These are phyloP conservation scores for Piprites chloris DNA, from an alignment of 2,113 vertebrate species.

Conservation along the genomic window DNA sequence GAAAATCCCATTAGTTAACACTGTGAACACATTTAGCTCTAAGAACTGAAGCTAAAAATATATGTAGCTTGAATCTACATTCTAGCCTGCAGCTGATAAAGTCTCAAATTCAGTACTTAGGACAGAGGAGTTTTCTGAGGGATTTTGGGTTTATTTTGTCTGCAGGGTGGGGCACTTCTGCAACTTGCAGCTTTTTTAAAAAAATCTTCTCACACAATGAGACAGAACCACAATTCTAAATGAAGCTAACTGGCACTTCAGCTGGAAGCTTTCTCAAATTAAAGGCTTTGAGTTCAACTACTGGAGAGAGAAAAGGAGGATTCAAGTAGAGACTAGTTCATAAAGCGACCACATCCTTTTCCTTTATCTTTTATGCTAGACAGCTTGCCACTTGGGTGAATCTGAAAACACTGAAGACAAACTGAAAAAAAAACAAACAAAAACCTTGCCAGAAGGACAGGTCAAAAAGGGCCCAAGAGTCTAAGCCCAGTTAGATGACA, in stretches of 20 bases:
- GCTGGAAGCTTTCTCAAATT: slow-evolving; percentile 2
- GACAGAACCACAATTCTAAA: slow-evolving; percentile 2
- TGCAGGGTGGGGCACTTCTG: neutral
- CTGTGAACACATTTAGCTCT: neutral
- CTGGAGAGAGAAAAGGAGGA: slow-evolving; percentile 5
- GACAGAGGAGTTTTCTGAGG: slow-evolving; percentile 45
- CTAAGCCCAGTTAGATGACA: neutral
- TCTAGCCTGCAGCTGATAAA: slow-evolving; percentile 10
- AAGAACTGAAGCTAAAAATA: neutral
- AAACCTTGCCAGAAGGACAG: neutral
- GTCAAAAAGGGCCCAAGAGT: neutral
- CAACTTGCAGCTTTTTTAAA: neutral
- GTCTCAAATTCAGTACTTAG: slow-evolving; percentile 57
- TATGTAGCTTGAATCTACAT: neutral
- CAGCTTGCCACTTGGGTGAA: slow-evolving; percentile 9
- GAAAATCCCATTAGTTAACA: neutral
- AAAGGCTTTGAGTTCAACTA: neutral
- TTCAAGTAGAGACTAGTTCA: slow-evolving; percentile 5
- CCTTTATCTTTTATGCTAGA: neutral
- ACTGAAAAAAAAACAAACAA: slow-evolving; percentile 3
- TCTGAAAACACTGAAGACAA: slow-evolving; percentile 12
- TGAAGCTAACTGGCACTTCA: neutral
- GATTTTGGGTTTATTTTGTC: slow-evolving; percentile 13
- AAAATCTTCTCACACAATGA: neutral
- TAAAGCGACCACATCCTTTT: slow-evolving; percentile 26